These are phyloP conservation scores for Creontiades dilutus DNA, from an alignment of 2,888 invertebrate genomes.

Conservation along the genomic window DNA sequence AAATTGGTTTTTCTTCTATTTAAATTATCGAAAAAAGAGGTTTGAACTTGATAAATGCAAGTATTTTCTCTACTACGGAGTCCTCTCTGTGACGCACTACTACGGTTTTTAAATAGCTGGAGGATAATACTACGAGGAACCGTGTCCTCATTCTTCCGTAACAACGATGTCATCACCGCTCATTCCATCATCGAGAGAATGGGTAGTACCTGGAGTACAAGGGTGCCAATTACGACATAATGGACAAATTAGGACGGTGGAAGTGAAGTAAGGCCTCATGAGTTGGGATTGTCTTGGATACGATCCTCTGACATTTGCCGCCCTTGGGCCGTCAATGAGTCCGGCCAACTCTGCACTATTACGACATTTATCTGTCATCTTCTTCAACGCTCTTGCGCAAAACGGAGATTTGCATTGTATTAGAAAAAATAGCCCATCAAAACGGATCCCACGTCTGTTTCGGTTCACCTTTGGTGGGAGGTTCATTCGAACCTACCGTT, in stretches of 20 bases:
- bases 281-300: background rate
- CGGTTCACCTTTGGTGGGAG: too few relatives aligned
- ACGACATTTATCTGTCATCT: slow-evolving; percentile 29
- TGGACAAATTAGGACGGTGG: slow-evolving; percentile 2
- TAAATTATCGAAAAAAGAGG: too few relatives aligned
- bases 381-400: background rate
- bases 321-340: background rate
- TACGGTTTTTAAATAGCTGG: too few relatives aligned
- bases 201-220: background rate
- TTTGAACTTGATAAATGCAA: too few relatives aligned
- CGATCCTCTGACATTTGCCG: slow-evolving; percentile 36
- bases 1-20: too few relatives aligned
- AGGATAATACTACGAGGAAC: background rate
- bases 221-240: slow-evolving; percentile 25
- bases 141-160: background rate
- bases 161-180: background rate
- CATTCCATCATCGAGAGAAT: background rate
- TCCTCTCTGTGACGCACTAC: too few relatives aligned
- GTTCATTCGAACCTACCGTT: too few relatives aligned
- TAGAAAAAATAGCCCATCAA: background rate
- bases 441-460: background rate
- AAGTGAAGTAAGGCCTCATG: slow-evolving; percentile 20
- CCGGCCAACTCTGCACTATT: background rate
- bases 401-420: background rate
- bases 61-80: too few relatives aligned